Evolutionary conservation across 1,140 invertebrate genomes (phyloP), one percentile per base, ranked within the genome.

Genomic region (Aplysia californica): DNA sequence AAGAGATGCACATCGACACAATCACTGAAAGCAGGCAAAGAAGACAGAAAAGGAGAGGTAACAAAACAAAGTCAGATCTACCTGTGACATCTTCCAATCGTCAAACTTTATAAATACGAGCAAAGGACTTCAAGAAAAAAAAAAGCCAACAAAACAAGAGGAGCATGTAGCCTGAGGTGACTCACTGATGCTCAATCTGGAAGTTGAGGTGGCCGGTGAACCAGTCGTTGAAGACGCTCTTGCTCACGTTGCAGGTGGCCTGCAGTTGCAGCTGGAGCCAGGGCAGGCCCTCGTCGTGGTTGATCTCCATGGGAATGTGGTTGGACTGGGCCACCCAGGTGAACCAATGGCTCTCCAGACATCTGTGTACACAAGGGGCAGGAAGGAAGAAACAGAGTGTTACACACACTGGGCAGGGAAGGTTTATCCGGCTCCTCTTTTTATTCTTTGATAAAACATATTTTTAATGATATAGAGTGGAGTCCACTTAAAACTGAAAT

Each of bases 161-260:
- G 21, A 5, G 44, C 33, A 33, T n/a, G 20, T 31, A 50, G 23
- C 3, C 5, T 1, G 26, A 38, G 29, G 56, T 26, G 31, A 64
- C 85, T 83, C 80, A 90, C 89, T 90, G 89, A 73, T 90, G 89
- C 76, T 90, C 89, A 67, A 90, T 89, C 80, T 90, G 89, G 79
- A 89, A 90, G 79, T 90, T 90, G 23, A 90, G 84, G 76, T 90
- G 89, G 18, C 89, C 89, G 20, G 89, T 90, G 77, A 90, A 90
- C 89, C 89, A 90, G 77, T 90, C 88, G 78, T 89, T 89, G 81
- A 89, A 89, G 80, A 85, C 82, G 10, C 84, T 86, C 56, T 83
- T 80, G 75, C 88, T 83, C n/a, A 89, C 80, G 77, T 89, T 83
- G 79, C 87, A 89, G 0, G 88, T 87, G 1, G 89, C 85, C 33